A percentile compares a stretch with the other conserved stretches of the same genome.
Evolutionary conservation across 2,113 vertebrate species (phyloP).

Genomic region (Dromiciops gliroides): DNA sequence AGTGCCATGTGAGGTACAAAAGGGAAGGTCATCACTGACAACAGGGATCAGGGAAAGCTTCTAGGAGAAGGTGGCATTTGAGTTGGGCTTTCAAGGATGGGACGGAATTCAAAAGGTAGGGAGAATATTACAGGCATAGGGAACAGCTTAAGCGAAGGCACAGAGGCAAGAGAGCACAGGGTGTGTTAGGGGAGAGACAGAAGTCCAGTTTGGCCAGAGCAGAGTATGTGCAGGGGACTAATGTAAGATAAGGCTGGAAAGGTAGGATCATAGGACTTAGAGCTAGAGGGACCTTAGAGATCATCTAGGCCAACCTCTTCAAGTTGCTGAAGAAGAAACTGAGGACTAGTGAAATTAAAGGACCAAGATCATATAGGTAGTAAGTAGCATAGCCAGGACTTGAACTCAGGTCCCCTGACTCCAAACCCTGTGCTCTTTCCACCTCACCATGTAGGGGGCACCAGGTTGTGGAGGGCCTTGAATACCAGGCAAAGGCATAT

Average conservation of each 20-base stretch:
- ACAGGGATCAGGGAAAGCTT: background rate
- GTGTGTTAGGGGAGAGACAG: constrained; percentile 41
- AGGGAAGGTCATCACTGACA: background rate
- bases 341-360: background rate
- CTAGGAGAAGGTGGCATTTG: background rate
- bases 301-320: background rate
- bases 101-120: background rate
- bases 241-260: background rate
- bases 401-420: background rate
- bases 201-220: constrained; percentile 7
- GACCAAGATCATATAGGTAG: background rate
- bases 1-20: constrained; percentile 1
- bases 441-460: background rate
- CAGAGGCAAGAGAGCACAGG: constrained; percentile 40
- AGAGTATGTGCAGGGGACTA: background rate
- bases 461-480: background rate
- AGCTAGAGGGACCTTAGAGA: background rate
- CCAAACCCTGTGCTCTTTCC: background rate
- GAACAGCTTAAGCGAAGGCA: constrained; percentile 24
- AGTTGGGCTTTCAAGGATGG: background rate
- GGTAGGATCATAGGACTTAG: background rate
- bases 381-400: background rate
- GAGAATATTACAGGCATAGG: background rate
- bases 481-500: constrained; percentile 2
- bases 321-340: background rate